Base-by-base conservation (phyloP, 2,888 invertebrate species). In the Paralinhomoeus sp. region DNA sequence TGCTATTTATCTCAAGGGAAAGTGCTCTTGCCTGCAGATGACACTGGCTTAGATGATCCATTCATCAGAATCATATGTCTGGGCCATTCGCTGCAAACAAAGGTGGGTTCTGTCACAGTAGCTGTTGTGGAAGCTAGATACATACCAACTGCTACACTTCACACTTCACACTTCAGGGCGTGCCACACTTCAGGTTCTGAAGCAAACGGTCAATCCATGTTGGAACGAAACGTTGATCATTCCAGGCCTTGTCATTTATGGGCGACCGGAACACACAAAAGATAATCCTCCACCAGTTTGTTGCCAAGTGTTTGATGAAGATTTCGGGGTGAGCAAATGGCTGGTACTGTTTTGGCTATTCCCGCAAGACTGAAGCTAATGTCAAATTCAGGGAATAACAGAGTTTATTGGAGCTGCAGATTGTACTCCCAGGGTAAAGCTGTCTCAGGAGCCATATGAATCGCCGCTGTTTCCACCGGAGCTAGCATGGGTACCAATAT, bases 1-100 rank as follows among this genome's bases (percentile, higher is more conserved):
- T 80, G 81, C 0, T 81, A 84, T 64, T 73, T 85, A 64, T 85
- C 83, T 62, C 84, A 84, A 67, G 84, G 83, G 1, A 69, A 84
- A 48, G 82, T 82, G 1, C 63, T 85, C 48, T 84, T 85, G 54
- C 84, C 81, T 1, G 83, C 82, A 1, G 84, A 85, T 62, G 78
- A 82, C 0, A 82, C 83, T 0, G 84, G 84, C 2, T 65, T 85
- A 3, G 83, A 83, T 0, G 84, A 85, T 65, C 84, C 85, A 0
- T 85, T 81, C 62, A 83, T 83, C 0, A 71, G 79, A 47, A 76
- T 84, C 1, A 72, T 80, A 31, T 74, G 80, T 41, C 76, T 73
- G 58, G 76, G 77, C 49, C 74, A 75, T 53, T 75, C 75, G 1
- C 83, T 83, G 0, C 80, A 37, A 22, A 37, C 37, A 3, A 15